A percentile compares a stretch with the other conserved stretches of the same genome.
These are phyloP conservation scores for Ariolimax columbianus DNA, from an alignment of 2,888 invertebrate species.

Conservation along the genomic window DNA sequence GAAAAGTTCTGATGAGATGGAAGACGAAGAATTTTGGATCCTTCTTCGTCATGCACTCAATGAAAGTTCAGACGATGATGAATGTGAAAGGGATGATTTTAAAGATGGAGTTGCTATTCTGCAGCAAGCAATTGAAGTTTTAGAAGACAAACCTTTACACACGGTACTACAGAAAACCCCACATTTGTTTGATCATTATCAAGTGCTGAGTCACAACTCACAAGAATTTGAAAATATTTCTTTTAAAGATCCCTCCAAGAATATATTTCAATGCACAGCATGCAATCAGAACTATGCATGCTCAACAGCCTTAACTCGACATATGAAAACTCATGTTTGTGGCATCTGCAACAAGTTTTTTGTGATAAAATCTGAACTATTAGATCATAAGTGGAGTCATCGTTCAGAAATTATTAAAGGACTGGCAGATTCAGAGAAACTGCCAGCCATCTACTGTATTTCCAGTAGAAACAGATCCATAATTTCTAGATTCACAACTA, in stretches of 20 bases:
- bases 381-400: constrained; percentile 14
- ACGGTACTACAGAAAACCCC: background rate
- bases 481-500: background rate
- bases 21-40: no score
- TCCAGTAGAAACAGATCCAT: background rate
- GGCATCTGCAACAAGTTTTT: constrained; percentile 35
- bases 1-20: no score
- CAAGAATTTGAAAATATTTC: constrained; percentile 21
- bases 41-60: no score
- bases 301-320: constrained; percentile 22
- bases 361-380: constrained; percentile 33
- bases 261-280: constrained; percentile 8
- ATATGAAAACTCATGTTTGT: constrained; percentile 40
- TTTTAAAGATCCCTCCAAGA: constrained; percentile 5
- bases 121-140: background rate
- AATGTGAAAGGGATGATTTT: no score
- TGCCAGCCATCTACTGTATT: background rate
- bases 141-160: no score
- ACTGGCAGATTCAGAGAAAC: background rate
- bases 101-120: background rate
- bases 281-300: constrained; percentile 28
- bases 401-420: background rate
- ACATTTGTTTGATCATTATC: background rate
- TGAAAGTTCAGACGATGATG: no score
- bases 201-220: background rate